Evolutionary conservation across 2,113 vertebrate genomes (phyloP), one percentile per base, ranked within the genome.

Genomic region (Zosterops japonicus): DNA sequence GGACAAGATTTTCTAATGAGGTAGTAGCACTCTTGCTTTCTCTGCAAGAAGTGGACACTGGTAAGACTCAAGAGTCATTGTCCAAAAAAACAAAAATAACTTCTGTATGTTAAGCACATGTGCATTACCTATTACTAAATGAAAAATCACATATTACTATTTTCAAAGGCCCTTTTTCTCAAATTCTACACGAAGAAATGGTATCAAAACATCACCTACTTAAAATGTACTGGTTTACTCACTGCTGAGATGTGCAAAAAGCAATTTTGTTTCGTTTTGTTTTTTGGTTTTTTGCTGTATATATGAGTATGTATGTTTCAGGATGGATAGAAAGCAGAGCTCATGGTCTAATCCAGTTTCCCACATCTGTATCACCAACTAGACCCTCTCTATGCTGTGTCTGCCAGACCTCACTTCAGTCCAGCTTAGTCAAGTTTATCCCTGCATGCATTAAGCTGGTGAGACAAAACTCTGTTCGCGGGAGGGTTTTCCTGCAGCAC

Each of bases 281-380:
- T 47, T 47, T 47, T 46, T 46, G 20, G 16, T 21, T 46, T 47
- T 47, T 12, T 47, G 5, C 39, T 2, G 4, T 20, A 22, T 33
- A 21, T 25, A 10, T 3, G 10, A 0, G 0, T 7, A 23, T 19
- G 8, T 35, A 5, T 5, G 1, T n/a, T 56, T 31, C 31, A 36
- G 20, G 23, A 55, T 9, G 56, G 10, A 36, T 0, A 31, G 9
- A 57, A 61, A n/a, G 12, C 11, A 86, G 39, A 69, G 25, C 10
- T 84, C 9, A 1, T 31, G 21, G 39, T 74, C 2, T 11, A 24
- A 55, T 29, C 36, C 41, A n/a, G 15, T 41, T 60, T 60, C 36
- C n/a, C 19, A n/a, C n/a, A 46, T n/a, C 68, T 2, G 1, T 21
- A 44, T 57, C 39, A 75, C 9, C 22, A 83, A 2, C 16, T 5